Evolutionary conservation across 2,113 vertebrate genomes (phyloP).

Genomic region (Petroica traversi): DNA sequence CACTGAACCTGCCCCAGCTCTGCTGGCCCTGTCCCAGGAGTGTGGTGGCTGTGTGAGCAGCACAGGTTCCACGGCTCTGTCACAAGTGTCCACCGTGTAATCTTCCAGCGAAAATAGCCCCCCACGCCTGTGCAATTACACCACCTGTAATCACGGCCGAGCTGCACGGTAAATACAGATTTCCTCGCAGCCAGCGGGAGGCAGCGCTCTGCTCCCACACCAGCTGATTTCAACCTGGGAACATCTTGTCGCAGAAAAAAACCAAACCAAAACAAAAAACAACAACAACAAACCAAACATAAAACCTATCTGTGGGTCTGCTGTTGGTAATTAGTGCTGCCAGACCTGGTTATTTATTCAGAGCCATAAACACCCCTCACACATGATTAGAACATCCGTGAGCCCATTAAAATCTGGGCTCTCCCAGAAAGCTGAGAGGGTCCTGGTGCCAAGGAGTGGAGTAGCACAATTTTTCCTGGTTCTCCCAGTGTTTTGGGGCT

Average conservation of each 20-base stretch:
- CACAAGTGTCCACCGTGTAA: background rate
- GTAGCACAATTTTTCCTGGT: accelerated
- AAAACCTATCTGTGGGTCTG: background rate
- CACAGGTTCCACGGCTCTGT: background rate
- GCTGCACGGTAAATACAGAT: background rate
- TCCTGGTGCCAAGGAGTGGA: background rate
- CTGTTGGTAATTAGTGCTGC: background rate
- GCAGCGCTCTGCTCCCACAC: background rate
- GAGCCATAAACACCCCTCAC: background rate
- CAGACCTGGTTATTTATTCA: background rate
- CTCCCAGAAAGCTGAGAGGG: background rate
- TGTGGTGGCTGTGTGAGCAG: background rate
- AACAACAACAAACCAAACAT: background rate
- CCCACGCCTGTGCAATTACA: background rate
- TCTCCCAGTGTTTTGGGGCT: background rate
- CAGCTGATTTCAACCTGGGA: background rate
- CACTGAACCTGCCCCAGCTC: accelerated
- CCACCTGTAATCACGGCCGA: background rate
- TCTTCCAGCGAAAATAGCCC: slow-evolving; percentile 26
- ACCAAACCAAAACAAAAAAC: too few species aligned
- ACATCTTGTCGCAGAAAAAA: background rate
- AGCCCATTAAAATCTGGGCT: background rate
- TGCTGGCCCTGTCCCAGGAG: background rate
- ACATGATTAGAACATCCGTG: background rate
- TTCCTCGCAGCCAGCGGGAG: background rate